phyloP scores from a whole-genome alignment of 2,888 invertebrate species.

The Apocheima hispidaria region DNA sequence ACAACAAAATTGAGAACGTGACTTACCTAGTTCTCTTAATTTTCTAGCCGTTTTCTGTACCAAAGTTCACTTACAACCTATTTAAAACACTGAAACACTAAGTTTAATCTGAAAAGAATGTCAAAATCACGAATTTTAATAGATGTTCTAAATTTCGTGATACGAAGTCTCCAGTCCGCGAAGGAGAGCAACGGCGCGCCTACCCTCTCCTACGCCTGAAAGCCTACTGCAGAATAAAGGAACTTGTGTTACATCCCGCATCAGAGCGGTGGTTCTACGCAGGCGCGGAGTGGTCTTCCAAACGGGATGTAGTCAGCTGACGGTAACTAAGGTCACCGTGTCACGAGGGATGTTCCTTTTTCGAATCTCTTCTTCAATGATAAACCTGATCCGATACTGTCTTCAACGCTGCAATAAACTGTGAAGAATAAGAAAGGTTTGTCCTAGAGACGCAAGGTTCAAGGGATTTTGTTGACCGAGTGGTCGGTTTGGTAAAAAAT shows the following conservation, averaged over 20 bases:
- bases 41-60: background rate
- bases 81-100: slow-evolving; percentile 30
- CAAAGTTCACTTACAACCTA: slow-evolving; percentile 30
- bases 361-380: slow-evolving; percentile 2
- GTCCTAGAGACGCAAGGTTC: background rate
- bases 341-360: slow-evolving; percentile 54
- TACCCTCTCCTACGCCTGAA: slow-evolving; percentile 46
- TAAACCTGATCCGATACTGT: slow-evolving; percentile 11
- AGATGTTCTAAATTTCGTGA: slow-evolving; percentile 26
- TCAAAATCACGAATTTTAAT: slow-evolving; percentile 35
- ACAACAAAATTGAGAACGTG: slow-evolving; percentile 20
- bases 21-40: slow-evolving; percentile 26
- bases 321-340: slow-evolving; percentile 79
- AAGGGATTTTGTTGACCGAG: background rate
- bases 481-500: too few species aligned
- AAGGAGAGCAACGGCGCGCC: slow-evolving; percentile 42
- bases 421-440: background rate
- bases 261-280: slow-evolving; percentile 59
- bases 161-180: slow-evolving; percentile 31
- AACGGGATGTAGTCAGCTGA: slow-evolving; percentile 75
- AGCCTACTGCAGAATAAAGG: slow-evolving; percentile 72
- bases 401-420: slow-evolving; percentile 9
- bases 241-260: slow-evolving; percentile 70
- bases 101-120: slow-evolving; percentile 3
- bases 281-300: slow-evolving; percentile 58